A percentile compares a stretch with the other conserved stretches of the same genome.
Evolutionary conservation across 2,888 invertebrate genomes (phyloP).

Genomic region (Athalia cordata): DNA sequence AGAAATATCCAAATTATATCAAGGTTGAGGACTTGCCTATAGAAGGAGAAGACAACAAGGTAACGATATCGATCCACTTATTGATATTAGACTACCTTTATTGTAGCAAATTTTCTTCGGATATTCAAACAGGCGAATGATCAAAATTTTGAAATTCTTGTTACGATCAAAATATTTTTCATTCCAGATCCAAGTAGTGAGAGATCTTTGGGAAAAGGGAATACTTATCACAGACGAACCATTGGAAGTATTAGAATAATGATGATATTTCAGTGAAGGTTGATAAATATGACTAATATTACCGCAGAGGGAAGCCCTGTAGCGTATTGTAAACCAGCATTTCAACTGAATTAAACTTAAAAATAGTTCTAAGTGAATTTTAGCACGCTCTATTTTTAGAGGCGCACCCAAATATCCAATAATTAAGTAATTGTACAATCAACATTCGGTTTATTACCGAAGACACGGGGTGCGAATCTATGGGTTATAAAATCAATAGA

Average conservation of each 20-base stretch:
- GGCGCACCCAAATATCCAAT: too few species aligned
- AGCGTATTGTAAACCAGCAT: background rate
- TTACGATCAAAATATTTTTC: conserved; percentile 26
- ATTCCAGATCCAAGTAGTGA: conserved; percentile 77
- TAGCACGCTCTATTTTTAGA: too few species aligned
- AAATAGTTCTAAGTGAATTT: too few species aligned
- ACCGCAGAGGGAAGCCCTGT: too few species aligned
- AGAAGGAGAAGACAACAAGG: conserved; percentile 79
- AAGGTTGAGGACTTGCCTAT: conserved; percentile 83
- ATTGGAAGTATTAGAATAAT: conserved; percentile 73
- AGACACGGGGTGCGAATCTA: conserved; percentile 12
- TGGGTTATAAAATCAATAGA: background rate
- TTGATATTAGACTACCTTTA: conserved; percentile 30
- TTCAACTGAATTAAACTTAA: too few species aligned
- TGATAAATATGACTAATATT: background rate
- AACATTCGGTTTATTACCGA: background rate
- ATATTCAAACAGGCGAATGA: background rate
- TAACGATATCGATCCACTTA: conserved; percentile 65
- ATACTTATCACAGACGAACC: conserved; percentile 84
- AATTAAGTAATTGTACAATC: too few species aligned
- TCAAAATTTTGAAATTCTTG: background rate
- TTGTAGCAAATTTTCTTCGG: conserved; percentile 17
- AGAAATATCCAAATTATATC: conserved; percentile 86
- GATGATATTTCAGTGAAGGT: background rate
- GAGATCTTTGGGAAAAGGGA: conserved; percentile 89